Conservation (phyloP, 2,113 vertebrate genomes). For the Fulmarus glacialis region DNA sequence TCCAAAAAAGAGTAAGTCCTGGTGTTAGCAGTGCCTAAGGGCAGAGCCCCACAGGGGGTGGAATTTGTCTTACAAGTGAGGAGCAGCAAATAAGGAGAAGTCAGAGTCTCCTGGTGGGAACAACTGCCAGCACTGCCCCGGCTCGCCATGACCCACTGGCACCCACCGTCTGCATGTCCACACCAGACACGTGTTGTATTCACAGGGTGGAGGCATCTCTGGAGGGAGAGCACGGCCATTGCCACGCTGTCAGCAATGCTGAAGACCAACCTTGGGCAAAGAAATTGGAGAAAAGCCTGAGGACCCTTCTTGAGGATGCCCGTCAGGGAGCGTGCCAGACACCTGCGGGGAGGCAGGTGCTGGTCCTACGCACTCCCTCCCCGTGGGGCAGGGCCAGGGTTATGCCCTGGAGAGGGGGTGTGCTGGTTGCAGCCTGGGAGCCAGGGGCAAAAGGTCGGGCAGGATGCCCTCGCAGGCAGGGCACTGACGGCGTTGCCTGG, state of each 20-base stretch:
- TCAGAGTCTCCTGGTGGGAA: not conserved
- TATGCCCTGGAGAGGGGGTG: not conserved
- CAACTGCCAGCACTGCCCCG: not conserved
- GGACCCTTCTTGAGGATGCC: not conserved
- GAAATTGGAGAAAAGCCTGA: not conserved
- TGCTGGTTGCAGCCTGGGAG: not conserved
- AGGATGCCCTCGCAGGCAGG: not conserved
- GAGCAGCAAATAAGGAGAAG: not conserved
- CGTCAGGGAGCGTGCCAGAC: fast-evolving
- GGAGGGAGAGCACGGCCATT: not conserved
- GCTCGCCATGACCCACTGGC: not conserved
- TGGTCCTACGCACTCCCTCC: not conserved
- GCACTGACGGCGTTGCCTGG: not conserved
- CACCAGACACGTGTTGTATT: not conserved
- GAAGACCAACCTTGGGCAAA: not conserved
- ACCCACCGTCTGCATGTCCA: not conserved
- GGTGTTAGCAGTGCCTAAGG: not conserved
- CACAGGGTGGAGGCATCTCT: not conserved
- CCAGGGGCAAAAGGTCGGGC: fast-evolving
- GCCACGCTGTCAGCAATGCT: not conserved
- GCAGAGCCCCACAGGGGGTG: not conserved
- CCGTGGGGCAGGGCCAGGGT: not conserved
- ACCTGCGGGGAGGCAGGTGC: too few relatives aligned
- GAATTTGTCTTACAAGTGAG: too few relatives aligned
- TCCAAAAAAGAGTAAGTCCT: not conserved